Base-by-base conservation (phyloP, 2,888 invertebrate species). In the Ormyrus labotus region DNA sequence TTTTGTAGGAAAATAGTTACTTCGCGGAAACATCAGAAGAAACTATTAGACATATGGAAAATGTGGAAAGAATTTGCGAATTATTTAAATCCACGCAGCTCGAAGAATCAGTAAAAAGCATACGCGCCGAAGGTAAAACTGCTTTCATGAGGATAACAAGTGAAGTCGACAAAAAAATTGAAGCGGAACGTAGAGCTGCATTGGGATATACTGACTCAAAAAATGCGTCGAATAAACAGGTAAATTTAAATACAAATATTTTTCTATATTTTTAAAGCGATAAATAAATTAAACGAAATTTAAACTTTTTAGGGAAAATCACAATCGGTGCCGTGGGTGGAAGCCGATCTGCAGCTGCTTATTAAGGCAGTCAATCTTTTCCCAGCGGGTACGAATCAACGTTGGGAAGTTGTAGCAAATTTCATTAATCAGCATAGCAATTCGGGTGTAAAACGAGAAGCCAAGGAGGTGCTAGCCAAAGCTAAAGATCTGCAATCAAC, bases 351-450 rank as follows among this genome's bases (percentile, higher is more conserved):
- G 34, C 97, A 97, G 88, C 92, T 97, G 65, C 93, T 99, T 4
- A 98, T 99, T 73, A 99, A 99, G 91, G 98, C 98, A 34, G 98
- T 99, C 0, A 99, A 99, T 91, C 91, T 99, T 5, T 99, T 99
- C 90, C 99, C 99, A 0, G 98, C 99, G 6, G 99, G 98, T 13
- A 99, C 99, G 0, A 96, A 95, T 87, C 96, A 97, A 88, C 93
- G 98, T 87, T 95, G 93, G 93, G 97, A 98, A 68, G 97, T 98
- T 0, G 97, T 99, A 5, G 97, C 99, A 0, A 96, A 97, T 88
- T 99, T 98, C 89, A 94, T 99, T 76, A 97, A 97, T 90, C 98
- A 98, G 87, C 96, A 97, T 85, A 94, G 92, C 47, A 83, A 71
- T 51, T 94, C 93, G 79, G 93, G 93, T 0, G 92, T 93, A 76